A percentile compares a stretch with the other conserved stretches of the same genome.
Conservation (phyloP, 2,797 vertebrate genomes). For the Pangasius krempfi region DNA sequence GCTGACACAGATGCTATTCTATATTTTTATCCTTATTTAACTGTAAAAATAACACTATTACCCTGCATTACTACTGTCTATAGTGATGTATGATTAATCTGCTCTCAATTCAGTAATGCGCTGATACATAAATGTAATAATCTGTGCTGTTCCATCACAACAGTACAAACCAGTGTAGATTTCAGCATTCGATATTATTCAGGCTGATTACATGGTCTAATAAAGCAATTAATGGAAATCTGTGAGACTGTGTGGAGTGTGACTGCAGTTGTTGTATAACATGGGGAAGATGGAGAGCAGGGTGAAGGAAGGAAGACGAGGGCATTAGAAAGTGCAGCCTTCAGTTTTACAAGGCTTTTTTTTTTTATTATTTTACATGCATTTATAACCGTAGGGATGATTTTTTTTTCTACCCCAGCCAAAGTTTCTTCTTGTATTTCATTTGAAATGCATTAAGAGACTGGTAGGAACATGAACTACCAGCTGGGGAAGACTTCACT, state of each 20-base stretch:
- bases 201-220: constrained; percentile 18
- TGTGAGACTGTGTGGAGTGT: not conserved
- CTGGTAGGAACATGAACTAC: constrained; percentile 31
- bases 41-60: not conserved
- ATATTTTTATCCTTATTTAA: constrained; percentile 9
- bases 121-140: not conserved
- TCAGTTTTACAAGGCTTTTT: not conserved
- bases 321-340: not conserved
- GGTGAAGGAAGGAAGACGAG: not conserved
- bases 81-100: not conserved
- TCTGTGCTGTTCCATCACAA: not conserved
- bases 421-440: constrained; percentile 6
- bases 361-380: constrained; percentile 19
- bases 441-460: constrained; percentile 29
- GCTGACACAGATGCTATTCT: constrained; percentile 16
- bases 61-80: not conserved
- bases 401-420: not conserved
- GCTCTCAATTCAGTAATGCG: not conserved
- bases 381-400: constrained; percentile 4
- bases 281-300: not conserved
- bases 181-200: not conserved
- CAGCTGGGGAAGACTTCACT: constrained; percentile 15
- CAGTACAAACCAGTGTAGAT: constrained; percentile 3
- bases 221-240: constrained; percentile 16
- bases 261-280: not conserved